Evolutionary conservation across 2,797 vertebrate genomes (phyloP).

Genomic region (Astyanax mexicanus): DNA sequence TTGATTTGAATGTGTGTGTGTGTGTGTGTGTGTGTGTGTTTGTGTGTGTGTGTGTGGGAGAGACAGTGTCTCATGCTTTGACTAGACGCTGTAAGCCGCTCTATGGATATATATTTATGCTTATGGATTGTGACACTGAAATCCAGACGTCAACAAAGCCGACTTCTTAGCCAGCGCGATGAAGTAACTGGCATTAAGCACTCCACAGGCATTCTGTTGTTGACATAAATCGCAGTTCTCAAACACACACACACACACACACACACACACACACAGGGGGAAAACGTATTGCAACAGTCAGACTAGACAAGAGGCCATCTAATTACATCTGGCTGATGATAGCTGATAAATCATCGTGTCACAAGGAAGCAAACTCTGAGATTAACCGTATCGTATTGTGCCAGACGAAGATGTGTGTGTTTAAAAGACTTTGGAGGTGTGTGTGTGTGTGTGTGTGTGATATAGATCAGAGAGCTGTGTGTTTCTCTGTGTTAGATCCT

Average conservation of each 20-base stretch:
- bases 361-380: conserved; percentile 71
- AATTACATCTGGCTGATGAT: conserved; percentile 75
- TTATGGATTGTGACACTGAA: conserved; percentile 18
- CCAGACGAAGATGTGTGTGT: conserved; percentile 66
- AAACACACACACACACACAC: conserved; percentile 14
- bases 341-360: conserved; percentile 66
- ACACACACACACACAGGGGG: not conserved
- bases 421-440: conserved; percentile 56
- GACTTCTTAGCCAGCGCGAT: conserved; percentile 68
- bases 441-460: not conserved
- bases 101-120: conserved; percentile 10
- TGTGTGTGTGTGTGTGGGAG: conserved; percentile 29
- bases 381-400: conserved; percentile 68
- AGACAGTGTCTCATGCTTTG: conserved; percentile 18
- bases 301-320: conserved; percentile 69
- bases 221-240: conserved; percentile 18
- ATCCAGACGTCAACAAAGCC: conserved; percentile 54
- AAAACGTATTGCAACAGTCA: conserved; percentile 74
- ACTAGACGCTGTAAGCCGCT: conserved; percentile 19
- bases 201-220: conserved; percentile 13
- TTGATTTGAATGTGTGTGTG: too few relatives aligned
- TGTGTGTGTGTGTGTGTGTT: too few relatives aligned
- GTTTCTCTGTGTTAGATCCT: not conserved
- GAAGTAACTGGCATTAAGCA: conserved; percentile 69
- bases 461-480: not conserved